Evolutionary conservation across 2,888 invertebrate species (phyloP), one percentile per base, ranked within the genome.

Genomic region (Beris chalybata): DNA sequence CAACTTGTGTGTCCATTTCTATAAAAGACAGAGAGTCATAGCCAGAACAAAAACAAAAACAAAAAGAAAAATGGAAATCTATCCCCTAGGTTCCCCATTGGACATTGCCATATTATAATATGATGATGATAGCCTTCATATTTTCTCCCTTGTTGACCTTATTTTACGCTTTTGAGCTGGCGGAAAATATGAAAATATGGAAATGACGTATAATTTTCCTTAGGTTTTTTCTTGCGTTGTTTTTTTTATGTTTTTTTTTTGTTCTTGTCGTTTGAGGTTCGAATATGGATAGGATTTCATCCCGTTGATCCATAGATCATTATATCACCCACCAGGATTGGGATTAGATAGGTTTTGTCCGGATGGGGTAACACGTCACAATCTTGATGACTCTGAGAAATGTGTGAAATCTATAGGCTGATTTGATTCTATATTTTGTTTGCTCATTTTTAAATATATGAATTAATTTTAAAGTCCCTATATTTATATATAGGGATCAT

Each of bases 171-270:
- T 58, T 58, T 29, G 29, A 58, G 29, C 45, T 58, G 30, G 58
- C 47, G 45, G 45, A 58, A 58, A 58, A 58, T 38, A 38, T 58
- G 58, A 29, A 58, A 58, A 58, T 58, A 58, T 58, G 58, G 58
- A 58, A 58, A 58, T 58, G 58, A 58, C 45, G 29, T 29, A 58
- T 30, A 58, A 58, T 58, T 30, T 47, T 58, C 30, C 30, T 45
- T 45, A 12, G 30, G 7, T 7, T 5, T 7, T 38, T 38, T 38
- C 7, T 9, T 38, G 38, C 9, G 38, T 7, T 38, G 3, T 9
- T 38, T 38, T 38, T 38, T 9, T 5, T 38, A 7, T 38, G 38
- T 38, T 9, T 9, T 38, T 7, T 38, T 7, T 38, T 38, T 38
- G 7, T 38, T 38, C 22, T 22, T 22, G 22, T 22, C 22, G 22